Conservation (phyloP, 2,888 invertebrate species). For the Bruchidius siliquastri region DNA sequence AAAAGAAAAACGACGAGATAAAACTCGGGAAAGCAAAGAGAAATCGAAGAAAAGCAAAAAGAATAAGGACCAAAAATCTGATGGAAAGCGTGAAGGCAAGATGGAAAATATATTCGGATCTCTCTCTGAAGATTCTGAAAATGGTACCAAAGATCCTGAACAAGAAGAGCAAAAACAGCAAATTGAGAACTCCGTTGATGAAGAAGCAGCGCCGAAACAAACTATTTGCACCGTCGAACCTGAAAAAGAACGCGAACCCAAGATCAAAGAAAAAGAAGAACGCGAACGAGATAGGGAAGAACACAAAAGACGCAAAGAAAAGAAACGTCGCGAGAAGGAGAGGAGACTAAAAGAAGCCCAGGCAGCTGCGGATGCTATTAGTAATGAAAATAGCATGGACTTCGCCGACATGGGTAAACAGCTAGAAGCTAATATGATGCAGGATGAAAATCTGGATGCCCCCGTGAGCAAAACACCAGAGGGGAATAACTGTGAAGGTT, state of each 20-base stretch:
- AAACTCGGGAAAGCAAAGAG: conserved; percentile 55
- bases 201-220: conserved; percentile 19
- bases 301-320: conserved; percentile 56
- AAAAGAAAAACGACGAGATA: conserved; percentile 60
- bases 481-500: conserved; percentile 18
- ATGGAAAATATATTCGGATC: conserved; percentile 88
- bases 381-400: conserved; percentile 74
- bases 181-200: conserved; percentile 27
- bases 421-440: conserved; percentile 72
- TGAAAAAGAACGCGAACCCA: conserved; percentile 36
- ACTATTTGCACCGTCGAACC: conserved; percentile 54
- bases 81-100: conserved; percentile 65
- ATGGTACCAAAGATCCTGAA: conserved; percentile 34
- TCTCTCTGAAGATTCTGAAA: conserved; percentile 65
- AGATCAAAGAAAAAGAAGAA: conserved; percentile 25
- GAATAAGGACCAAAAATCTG: conserved; percentile 30
- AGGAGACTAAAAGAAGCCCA: conserved; percentile 49
- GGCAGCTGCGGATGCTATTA: conserved; percentile 26
- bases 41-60: conserved; percentile 59
- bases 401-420: conserved; percentile 78
- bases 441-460: conserved; percentile 60
- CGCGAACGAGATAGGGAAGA: conserved; percentile 48
- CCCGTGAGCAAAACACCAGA: conserved; percentile 15
- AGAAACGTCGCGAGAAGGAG: conserved; percentile 42
- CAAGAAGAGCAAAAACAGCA: conserved; percentile 16